A percentile compares a stretch with the other conserved stretches of the same genome.
phyloP scores from a whole-genome alignment of 1,140 invertebrate genomes.

The Sycobia sp. region DNA sequence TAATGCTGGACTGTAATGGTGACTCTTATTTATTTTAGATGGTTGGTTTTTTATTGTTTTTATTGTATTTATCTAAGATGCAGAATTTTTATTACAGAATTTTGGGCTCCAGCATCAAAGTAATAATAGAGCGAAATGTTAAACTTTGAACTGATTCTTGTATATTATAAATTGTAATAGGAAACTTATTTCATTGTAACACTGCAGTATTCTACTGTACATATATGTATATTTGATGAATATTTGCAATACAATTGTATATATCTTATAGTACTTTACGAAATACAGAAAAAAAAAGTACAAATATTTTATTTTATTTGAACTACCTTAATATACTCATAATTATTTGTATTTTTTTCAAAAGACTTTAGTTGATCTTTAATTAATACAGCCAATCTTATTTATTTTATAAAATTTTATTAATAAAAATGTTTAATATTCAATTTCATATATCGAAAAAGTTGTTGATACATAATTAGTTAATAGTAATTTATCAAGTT shows the following conservation, averaged over 20 bases:
- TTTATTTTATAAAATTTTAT: too few species aligned
- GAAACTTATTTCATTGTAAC: constrained; percentile 6
- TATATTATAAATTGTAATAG: constrained; percentile 29
- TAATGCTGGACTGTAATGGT: not conserved
- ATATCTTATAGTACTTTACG: constrained; percentile 14
- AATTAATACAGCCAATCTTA: too few species aligned
- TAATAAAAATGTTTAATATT: too few species aligned
- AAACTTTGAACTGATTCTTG: constrained; percentile 22
- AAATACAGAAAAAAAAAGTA: constrained; percentile 4
- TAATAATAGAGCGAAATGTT: constrained; percentile 10
- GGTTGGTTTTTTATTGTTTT: not conserved
- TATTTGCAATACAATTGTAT: constrained; percentile 22
- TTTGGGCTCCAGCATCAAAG: constrained; percentile 2
- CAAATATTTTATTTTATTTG: constrained; percentile 1
- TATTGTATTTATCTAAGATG: constrained; percentile 5
- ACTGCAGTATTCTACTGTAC: constrained; percentile 25
- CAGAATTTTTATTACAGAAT: not conserved
- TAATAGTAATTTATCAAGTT: too few species aligned
- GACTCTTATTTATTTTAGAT: constrained; percentile 8
- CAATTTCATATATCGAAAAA: too few species aligned
- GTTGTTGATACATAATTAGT: too few species aligned
- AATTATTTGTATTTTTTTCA: too few species aligned
- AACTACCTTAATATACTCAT: too few species aligned
- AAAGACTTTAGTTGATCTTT: too few species aligned
- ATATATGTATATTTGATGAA: constrained; percentile 32